Conservation (phyloP, 2,797 vertebrate species). For the Natrix natrix region DNA sequence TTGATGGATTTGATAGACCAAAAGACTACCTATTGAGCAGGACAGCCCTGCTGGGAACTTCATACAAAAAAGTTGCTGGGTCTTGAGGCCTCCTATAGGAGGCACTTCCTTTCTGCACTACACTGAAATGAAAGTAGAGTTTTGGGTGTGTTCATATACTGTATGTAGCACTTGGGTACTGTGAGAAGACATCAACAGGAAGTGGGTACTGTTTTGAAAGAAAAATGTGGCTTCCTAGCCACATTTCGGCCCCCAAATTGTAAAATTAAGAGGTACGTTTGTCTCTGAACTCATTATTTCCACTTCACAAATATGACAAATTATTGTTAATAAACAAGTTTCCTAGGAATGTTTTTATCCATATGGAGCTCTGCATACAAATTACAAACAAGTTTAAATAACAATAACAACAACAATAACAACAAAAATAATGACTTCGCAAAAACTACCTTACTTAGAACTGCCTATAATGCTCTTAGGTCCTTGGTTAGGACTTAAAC, state of each 20-base stretch:
- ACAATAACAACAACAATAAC: neutral
- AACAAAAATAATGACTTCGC: too few species aligned
- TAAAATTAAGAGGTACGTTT: neutral
- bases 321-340: neutral
- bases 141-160: neutral
- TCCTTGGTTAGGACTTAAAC: too few species aligned
- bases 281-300: neutral
- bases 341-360: neutral
- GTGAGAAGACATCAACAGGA: slow-evolving; percentile 20
- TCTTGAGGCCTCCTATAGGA: neutral
- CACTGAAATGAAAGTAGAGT: neutral
- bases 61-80: neutral
- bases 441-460: too few species aligned
- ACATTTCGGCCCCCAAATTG: too few species aligned
- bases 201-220: slow-evolving; percentile 16
- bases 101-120: slow-evolving; percentile 6
- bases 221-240: neutral
- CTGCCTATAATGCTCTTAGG: too few species aligned
- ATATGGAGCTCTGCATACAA: neutral
- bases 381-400: neutral
- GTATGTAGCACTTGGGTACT: neutral
- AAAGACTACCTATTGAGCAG: neutral
- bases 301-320: neutral
- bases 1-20: neutral
- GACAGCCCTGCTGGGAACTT: neutral